Evolutionary conservation across 2,797 vertebrate genomes (phyloP).

Genomic region (Ispidina picta): DNA sequence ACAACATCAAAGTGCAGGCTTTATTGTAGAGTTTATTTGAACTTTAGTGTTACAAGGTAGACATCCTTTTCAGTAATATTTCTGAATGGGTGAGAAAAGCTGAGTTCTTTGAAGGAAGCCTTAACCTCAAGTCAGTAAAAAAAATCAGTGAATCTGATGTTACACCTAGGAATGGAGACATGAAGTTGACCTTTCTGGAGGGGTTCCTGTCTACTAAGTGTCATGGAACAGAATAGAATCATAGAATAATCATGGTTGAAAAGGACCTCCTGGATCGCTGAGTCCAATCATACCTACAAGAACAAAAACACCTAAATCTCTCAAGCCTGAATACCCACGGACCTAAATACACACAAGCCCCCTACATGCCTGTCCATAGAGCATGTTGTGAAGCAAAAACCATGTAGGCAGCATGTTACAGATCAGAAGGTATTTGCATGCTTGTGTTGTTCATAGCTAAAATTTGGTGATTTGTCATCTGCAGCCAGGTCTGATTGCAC

Average conservation of each 20-base stretch:
- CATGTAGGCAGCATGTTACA: neutral
- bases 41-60: neutral
- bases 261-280: no score
- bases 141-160: neutral
- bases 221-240: no score
- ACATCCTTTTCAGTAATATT: neutral
- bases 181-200: neutral
- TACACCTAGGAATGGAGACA: neutral
- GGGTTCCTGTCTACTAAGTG: neutral
- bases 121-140: neutral
- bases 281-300: no score
- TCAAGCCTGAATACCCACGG: no score
- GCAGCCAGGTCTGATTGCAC: neutral
- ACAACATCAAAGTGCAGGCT: neutral
- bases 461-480: neutral
- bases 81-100: neutral
- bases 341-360: no score
- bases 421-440: neutral
- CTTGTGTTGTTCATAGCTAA: neutral
- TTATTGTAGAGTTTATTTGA: neutral
- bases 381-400: neutral
- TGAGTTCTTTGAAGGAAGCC: neutral
- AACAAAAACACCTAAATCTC: no score
- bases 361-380: no score
- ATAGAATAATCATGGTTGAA: no score